Base-by-base conservation (phyloP, 2,113 vertebrate genomes). In the Thryonomys swinderianus region DNA sequence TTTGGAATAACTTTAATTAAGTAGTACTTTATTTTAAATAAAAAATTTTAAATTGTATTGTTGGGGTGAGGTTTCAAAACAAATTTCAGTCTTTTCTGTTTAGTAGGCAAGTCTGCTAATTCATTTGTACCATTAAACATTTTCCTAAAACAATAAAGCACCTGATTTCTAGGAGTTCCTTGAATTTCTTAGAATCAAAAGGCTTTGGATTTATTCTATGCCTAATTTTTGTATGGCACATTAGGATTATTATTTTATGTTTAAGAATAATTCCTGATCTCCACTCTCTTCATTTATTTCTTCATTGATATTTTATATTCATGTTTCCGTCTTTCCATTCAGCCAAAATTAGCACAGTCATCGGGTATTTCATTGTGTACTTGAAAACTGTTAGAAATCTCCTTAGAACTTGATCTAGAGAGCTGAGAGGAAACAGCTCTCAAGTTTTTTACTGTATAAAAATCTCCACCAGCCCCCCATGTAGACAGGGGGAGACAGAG, bases 151-250 rank as follows among this genome's bases (percentile, higher is more conserved):
- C 5, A 64, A 23, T 48, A 7, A 71, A 71, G 30, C 11, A 42
- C 23, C 53, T 9, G 1, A 16, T 73, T 89, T 71, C 27, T 18
- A 61, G 79, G 74, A 66, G 9, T 61, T 78, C 78, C 40, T 88
- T 96, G 34, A 27, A n/a, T 85, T 59, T 86, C 32, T 93, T 85
- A 79, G 78, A 92, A 71, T 84, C 12, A 87, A 91, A 25, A 73
- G 30, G 2, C 53, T 81, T 90, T 42, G n/a, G 80, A 91, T 78
- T 61, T 51, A 37, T 73, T 25, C 8, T 95, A 55, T 59, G 62
- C 17, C 5, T 59, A 91, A 83, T 55, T 83, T 2, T 73, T 94
- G 8, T 1, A 79, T 81, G 32, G n/a, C 45, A 20, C 84, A 32
- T 62, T 94, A 71, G 73, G 27, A 20, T 93, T 96, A 48, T 13